Evolutionary conservation across 2,797 vertebrate genomes (phyloP), one percentile per base, ranked within the genome.

Genomic region (Tiaroga cobitis): DNA sequence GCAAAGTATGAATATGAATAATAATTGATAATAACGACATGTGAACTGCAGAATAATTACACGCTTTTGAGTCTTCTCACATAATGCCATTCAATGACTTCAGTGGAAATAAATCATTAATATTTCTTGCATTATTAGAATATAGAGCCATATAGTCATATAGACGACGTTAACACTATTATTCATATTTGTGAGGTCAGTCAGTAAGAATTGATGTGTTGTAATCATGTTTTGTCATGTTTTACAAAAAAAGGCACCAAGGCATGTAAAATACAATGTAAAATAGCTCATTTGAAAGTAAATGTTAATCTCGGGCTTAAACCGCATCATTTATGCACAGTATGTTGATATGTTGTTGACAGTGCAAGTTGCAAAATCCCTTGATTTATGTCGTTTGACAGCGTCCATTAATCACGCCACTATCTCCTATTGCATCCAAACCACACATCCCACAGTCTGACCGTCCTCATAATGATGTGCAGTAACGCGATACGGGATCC

Each of bases 361-460:
- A 49, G 67, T 74, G 78, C 46, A 68, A 77, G 49, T 32, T 76
- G 73, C 61, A 79, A 70, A 85, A 81, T 34, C 41, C 4, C 49
- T 87, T 83, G 84, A 84, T 59, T 86, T 81, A 77, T 82, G 84
- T 87, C 56, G 61, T 85, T 54, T 76, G 51, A 68, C 69, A 41
- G 70, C 34, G 19, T 16, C 80, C 56, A 90, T 91, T 88, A 88
- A 88, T 91, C 89, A 90, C 54, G 70, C 49, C 68, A 49, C 80
- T 78, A 63, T 85, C 87, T 83, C 80, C 75, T 8, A 75, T 88
- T 56, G 86, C 83, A 75, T 80, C 59, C 18, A 86, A 86, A 88
- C 85, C 87, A 73, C 87, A 85, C 67, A 87, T 82, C 75, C 83
- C 79, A 81, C 74, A 87, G 87, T 79, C 88, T 85, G 72, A 84